phyloP scores from a whole-genome alignment of 2,888 invertebrate species.

The Leucania comma region DNA sequence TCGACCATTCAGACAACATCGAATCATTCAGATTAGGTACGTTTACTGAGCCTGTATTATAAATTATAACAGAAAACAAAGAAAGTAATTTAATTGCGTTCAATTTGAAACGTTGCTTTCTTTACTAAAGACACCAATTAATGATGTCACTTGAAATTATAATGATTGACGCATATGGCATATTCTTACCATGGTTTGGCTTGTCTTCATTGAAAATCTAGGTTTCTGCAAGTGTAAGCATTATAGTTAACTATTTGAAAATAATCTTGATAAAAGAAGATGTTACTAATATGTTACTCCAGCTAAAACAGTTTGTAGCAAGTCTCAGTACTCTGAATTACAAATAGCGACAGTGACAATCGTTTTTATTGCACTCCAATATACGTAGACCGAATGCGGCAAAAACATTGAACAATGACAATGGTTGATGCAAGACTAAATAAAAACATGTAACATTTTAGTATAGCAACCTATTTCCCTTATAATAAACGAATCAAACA shows the following conservation, averaged over 20 bases:
- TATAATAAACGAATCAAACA: constrained; percentile 5
- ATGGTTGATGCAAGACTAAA: constrained; percentile 67
- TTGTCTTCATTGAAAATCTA: constrained; percentile 7
- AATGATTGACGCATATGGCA: neutral
- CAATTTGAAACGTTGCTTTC: neutral
- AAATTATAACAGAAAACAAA: neutral
- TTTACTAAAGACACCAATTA: constrained; percentile 2
- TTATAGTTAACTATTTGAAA: neutral
- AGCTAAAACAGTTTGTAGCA: neutral
- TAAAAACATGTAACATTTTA: constrained; percentile 10
- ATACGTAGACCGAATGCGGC: constrained; percentile 35
- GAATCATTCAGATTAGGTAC: neutral
- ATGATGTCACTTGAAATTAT: constrained; percentile 6
- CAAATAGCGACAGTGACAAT: constrained; percentile 17
- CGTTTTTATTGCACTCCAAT: constrained; percentile 48
- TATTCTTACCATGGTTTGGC: neutral
- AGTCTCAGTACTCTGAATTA: neutral
- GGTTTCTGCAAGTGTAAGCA: neutral
- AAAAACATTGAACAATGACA: constrained; percentile 71
- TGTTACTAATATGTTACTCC: neutral
- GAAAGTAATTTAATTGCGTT: neutral
- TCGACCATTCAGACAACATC: neutral
- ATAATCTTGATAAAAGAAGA: constrained; percentile 1
- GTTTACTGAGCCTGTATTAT: neutral
- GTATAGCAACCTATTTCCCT: constrained; percentile 14